Percentiles rank a stretch among this genome's conserved stretches.
phyloP scores from a whole-genome alignment of 2,113 vertebrate species.

The Hyperopisus bebe region DNA sequence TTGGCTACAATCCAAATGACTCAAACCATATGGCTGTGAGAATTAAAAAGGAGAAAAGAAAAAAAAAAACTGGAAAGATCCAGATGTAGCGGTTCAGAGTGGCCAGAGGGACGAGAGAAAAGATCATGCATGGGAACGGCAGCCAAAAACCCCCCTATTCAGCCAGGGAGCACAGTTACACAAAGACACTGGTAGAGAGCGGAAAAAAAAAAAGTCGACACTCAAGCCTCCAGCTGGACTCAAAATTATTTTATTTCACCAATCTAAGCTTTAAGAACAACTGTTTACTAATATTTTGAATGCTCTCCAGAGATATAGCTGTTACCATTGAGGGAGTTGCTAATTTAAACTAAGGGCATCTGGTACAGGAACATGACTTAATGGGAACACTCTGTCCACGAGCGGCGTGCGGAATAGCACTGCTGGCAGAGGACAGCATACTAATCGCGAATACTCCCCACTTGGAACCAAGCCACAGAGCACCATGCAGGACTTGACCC shows the following conservation, averaged over 20 bases:
- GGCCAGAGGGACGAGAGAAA: background rate
- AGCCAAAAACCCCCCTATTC: background rate
- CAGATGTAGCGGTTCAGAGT: background rate
- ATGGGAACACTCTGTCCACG: slow-evolving; percentile 15
- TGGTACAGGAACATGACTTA: slow-evolving; percentile 9
- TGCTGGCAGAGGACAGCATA: background rate
- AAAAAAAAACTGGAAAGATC: background rate
- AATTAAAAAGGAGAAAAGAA: background rate
- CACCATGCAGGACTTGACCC: background rate
- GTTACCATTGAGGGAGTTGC: background rate
- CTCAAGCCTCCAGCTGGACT: background rate
- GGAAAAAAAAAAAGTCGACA: background rate
- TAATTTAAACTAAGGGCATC: slow-evolving; percentile 6
- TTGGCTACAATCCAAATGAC: background rate
- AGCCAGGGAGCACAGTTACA: background rate
- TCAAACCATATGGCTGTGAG: background rate
- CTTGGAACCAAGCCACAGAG: background rate
- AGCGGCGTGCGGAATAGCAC: background rate
- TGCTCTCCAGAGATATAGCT: background rate
- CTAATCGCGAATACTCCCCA: background rate
- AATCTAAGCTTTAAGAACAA: background rate
- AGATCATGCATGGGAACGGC: background rate
- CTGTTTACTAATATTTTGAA: background rate
- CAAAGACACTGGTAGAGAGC: background rate
- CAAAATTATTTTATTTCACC: background rate